Base-by-base conservation (phyloP, 2,113 vertebrate genomes). In the Serinus canaria region DNA sequence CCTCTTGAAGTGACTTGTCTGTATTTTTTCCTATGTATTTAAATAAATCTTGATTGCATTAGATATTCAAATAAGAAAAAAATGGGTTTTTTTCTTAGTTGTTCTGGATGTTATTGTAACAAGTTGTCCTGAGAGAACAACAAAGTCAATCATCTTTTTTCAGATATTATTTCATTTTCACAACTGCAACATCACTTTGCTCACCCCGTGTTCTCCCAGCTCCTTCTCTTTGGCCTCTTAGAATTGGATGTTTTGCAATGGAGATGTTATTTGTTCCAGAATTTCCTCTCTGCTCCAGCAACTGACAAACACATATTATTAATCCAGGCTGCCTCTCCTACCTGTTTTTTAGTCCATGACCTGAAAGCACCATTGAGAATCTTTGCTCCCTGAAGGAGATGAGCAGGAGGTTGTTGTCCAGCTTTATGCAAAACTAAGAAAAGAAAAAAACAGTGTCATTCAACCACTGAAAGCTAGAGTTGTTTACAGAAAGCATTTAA, bases 331-430 rank as follows among this genome's bases (percentile, higher is more conserved):
- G 7, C 46, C 70, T 59, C 64, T 82, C 96, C 89, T 97, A 99
- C 99, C 98, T 99, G 99, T 96, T 99, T 99, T 96, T 99, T 99
- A 55, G 99, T 99, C 99, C 99, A 99, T 12, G 99, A 98, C 97
- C 99, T 98, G 97, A 99, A 99, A 96, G 99, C 99, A 97, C 99
- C 99, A 43, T 99, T 99, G 95, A 99, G 98, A 96, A 99, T 99
- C 98, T 99, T 99, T 97, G 99, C 99, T 98, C 99, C 99, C 46
- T 99, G 99, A 74, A 99, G 98, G 97, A 99, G 97, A 95, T 99
- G 99, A 47, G 98, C 97, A 56, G 98, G 98, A 92, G 99, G 99
- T 75, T 99, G 99, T 92, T 99, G 99, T 84, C 99, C 99, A 92
- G 98, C 98, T 98, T 99, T 99, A 97, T 99, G 99, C 98, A 99